A percentile compares a stretch with the other conserved stretches of the same genome.
Conservation (phyloP, 2,888 invertebrate genomes). For the Hydrotaea cyrtoneurina region DNA sequence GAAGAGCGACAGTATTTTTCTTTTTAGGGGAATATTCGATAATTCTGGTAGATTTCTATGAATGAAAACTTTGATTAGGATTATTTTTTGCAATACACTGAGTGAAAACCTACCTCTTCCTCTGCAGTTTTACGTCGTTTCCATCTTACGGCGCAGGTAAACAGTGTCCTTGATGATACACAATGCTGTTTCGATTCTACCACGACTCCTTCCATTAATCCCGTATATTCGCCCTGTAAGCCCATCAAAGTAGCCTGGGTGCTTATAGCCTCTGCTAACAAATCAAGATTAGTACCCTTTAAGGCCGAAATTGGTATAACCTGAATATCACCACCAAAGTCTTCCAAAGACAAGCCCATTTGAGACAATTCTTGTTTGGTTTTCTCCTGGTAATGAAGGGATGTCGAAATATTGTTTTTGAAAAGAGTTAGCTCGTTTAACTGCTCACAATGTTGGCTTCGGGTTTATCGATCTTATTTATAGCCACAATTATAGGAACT, state of each 20-base stretch:
- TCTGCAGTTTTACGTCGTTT: slow-evolving; percentile 85
- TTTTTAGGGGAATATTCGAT: slow-evolving; percentile 83
- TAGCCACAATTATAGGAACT: slow-evolving; percentile 97
- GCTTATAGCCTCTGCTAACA: slow-evolving; percentile 91
- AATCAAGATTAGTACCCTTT: slow-evolving; percentile 88
- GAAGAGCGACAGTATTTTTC: slow-evolving; percentile 66
- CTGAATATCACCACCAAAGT: slow-evolving; percentile 95
- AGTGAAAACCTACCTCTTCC: slow-evolving; percentile 82
- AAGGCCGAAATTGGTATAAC: slow-evolving; percentile 95
- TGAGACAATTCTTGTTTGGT: slow-evolving; percentile 88
- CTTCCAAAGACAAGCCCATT: slow-evolving; percentile 92
- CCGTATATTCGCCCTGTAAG: slow-evolving; percentile 90
- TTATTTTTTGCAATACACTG: background rate
- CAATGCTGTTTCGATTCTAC: slow-evolving; percentile 83
- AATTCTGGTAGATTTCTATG: slow-evolving; percentile 82
- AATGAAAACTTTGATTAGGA: too few species aligned
- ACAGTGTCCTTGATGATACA: slow-evolving; percentile 69
- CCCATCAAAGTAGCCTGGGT: slow-evolving; percentile 93
- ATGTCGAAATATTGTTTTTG: background rate
- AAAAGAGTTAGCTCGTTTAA: background rate
- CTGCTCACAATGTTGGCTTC: slow-evolving; percentile 91
- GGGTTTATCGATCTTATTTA: slow-evolving; percentile 98
- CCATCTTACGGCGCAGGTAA: slow-evolving; percentile 75
- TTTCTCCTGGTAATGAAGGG: slow-evolving; percentile 82
- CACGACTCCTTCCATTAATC: slow-evolving; percentile 93